Percentiles rank a stretch among this genome's conserved stretches.
Conservation (phyloP, 2,113 vertebrate species). For the Macrotus californicus region DNA sequence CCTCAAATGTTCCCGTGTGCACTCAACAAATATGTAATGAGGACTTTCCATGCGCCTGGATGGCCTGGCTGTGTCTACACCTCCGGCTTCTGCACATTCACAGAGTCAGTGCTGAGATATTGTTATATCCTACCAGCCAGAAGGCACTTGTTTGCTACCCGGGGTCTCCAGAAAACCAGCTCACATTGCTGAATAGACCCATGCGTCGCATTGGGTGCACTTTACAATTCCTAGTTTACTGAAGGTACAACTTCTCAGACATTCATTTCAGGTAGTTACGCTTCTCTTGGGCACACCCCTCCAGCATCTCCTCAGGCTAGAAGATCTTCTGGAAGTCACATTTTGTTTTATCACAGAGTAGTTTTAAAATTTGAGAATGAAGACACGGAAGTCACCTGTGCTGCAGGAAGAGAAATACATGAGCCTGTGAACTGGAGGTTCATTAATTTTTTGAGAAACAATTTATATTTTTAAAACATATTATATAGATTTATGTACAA, state of each 20-base stretch:
- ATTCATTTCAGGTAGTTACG: neutral
- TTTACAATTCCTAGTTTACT: neutral
- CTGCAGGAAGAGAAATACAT: neutral
- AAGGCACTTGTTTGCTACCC: neutral
- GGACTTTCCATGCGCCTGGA: accelerated
- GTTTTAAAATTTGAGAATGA: neutral
- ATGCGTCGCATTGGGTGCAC: neutral
- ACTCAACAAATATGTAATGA: neutral
- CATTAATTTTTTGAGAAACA: neutral
- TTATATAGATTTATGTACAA: neutral
- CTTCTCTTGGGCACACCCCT: neutral
- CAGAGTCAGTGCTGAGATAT: neutral
- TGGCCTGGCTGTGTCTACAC: neutral
- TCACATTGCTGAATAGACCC: neutral
- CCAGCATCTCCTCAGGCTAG: neutral
- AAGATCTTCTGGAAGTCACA: conserved; percentile 15
- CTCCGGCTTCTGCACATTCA: neutral
- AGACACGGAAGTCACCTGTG: neutral
- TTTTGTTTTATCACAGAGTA: neutral
- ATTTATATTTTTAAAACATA: neutral
- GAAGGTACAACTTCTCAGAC: neutral
- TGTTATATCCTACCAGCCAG: accelerated
- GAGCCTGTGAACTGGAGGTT: conserved; percentile 9
- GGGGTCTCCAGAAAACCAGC: neutral
- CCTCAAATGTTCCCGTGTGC: neutral